A percentile compares a stretch with the other conserved stretches of the same genome.
phyloP scores from a whole-genome alignment of 2,113 vertebrate species.

The Tetraodon nigroviridis region DNA sequence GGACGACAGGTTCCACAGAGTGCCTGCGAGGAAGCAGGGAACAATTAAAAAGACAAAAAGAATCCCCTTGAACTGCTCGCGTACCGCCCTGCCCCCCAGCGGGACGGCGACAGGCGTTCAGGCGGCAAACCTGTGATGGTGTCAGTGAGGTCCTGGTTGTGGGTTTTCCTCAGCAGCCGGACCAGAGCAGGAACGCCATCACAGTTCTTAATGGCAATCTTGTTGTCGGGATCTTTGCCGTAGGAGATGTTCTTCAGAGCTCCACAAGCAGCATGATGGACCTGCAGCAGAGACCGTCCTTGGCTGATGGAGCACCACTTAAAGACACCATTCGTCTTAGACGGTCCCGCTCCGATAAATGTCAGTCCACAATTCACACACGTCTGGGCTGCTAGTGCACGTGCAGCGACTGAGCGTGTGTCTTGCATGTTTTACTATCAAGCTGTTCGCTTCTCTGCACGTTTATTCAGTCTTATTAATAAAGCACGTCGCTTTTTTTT shows the following conservation, averaged over 20 bases:
- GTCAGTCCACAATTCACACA: neutral
- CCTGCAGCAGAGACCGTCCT: slow-evolving; percentile 29
- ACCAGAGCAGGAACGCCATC: slow-evolving; percentile 88
- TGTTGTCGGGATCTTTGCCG: slow-evolving; percentile 90
- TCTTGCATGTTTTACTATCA: neutral
- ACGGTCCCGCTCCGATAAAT: neutral
- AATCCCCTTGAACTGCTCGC: too few relatives aligned
- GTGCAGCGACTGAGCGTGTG: neutral
- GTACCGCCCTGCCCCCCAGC: too few relatives aligned
- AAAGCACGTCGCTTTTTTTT: neutral
- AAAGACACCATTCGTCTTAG: neutral
- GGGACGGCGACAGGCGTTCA: neutral
- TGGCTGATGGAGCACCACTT: neutral
- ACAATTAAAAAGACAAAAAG: neutral
- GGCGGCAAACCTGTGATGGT: slow-evolving; percentile 87
- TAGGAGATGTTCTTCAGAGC: slow-evolving; percentile 97
- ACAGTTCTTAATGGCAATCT: slow-evolving; percentile 97
- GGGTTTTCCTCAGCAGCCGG: slow-evolving; percentile 86
- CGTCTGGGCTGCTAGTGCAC: neutral
- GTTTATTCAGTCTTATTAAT: neutral
- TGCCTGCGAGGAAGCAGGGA: slow-evolving; percentile 72
- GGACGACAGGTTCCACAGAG: slow-evolving; percentile 95
- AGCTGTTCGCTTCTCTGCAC: neutral
- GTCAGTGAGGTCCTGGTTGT: slow-evolving; percentile 87
- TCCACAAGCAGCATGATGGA: slow-evolving; percentile 87